Evolutionary conservation across 1,140 invertebrate genomes (phyloP).

Genomic region (Thaumetopoea pityocampa): DNA sequence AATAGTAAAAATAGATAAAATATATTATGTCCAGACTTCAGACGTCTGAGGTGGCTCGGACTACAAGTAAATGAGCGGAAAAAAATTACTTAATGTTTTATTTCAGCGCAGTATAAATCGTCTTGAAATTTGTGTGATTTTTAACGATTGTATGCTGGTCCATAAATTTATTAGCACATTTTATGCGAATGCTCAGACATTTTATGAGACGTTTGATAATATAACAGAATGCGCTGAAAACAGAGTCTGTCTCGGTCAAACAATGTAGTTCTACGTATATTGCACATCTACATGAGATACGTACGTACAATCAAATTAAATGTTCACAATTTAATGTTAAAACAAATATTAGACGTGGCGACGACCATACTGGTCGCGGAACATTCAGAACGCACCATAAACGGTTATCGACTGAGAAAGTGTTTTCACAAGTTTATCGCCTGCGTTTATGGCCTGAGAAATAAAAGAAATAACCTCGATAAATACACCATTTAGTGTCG

Average conservation of each 20-base stretch:
- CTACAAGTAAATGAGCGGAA: constrained; percentile 13
- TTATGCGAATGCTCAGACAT: constrained; percentile 48
- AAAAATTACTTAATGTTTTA: constrained; percentile 8
- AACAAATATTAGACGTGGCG: no score
- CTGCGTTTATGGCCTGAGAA: no score
- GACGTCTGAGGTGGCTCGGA: constrained; percentile 2
- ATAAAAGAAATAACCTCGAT: no score
- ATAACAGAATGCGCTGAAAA: constrained; percentile 45
- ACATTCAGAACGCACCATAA: no score
- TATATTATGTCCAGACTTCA: constrained; percentile 1
- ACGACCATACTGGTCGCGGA: no score
- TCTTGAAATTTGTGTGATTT: constrained; percentile 31
- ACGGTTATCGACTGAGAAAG: no score
- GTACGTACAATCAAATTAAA: no score
- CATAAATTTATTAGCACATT: constrained; percentile 51
- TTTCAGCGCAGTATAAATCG: constrained; percentile 25
- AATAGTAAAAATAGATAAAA: not conserved
- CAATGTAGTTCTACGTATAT: constrained; percentile 4
- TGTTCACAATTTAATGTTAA: no score
- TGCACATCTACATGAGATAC: no score
- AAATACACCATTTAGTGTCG: no score
- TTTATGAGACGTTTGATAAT: constrained; percentile 57
- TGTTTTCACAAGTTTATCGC: no score
- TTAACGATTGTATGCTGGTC: constrained; percentile 37
- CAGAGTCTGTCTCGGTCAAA: constrained; percentile 23